Conservation (phyloP, 2,888 invertebrate genomes). For the Ernsta delagoae region DNA sequence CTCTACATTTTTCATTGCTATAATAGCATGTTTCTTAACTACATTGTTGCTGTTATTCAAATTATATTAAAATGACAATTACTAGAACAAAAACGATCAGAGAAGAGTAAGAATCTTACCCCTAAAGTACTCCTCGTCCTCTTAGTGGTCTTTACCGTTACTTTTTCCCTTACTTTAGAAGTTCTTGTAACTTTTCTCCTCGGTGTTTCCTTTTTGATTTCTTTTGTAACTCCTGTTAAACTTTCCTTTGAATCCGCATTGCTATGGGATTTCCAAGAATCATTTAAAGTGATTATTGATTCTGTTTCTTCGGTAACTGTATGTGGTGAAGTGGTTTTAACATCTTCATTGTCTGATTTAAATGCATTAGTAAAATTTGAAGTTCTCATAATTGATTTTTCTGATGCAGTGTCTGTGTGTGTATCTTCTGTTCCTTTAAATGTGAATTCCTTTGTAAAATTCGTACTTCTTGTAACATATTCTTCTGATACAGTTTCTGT, state of each 20-base stretch:
- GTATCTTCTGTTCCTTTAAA: too few species aligned
- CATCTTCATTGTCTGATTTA: neutral
- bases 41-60: too few species aligned
- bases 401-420: neutral
- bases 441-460: too few species aligned
- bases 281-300: neutral
- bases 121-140: conserved; percentile 49
- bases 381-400: neutral
- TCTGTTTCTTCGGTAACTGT: neutral
- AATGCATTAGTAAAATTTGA: neutral
- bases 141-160: conserved; percentile 28
- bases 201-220: conserved; percentile 5
- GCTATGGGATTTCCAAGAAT: neutral
- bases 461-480: too few species aligned
- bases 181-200: conserved; percentile 14
- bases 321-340: neutral
- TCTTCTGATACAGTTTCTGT: too few species aligned
- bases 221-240: neutral
- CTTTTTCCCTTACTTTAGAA: conserved; percentile 3
- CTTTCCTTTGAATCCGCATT: neutral
- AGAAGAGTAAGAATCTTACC: conserved; percentile 47
- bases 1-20: too few species aligned
- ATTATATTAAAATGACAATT: too few species aligned
- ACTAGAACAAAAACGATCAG: neutral
- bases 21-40: too few species aligned